Evolutionary conservation across 2,888 invertebrate species (phyloP).

Genomic region (Lysandra bellargus): DNA sequence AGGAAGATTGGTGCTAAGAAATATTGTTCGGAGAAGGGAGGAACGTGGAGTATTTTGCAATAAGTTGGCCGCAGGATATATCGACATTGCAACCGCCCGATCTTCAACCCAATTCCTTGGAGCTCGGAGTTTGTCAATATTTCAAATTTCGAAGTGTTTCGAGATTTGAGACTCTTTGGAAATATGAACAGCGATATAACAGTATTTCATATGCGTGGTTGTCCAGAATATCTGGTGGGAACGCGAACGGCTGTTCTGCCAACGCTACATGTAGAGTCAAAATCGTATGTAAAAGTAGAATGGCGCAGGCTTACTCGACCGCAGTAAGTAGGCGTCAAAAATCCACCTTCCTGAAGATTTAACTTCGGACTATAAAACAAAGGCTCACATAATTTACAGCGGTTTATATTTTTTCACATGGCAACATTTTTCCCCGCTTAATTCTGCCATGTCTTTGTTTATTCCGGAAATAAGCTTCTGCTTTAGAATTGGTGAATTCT

Average conservation of each 20-base stretch:
- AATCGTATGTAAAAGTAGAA: conserved; percentile 48
- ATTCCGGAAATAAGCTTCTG: conserved; percentile 4
- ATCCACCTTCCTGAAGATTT: conserved; percentile 38
- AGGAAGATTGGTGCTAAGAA: no score
- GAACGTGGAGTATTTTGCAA: no score
- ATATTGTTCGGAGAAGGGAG: no score
- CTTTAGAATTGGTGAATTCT: background rate
- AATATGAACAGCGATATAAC: no score
- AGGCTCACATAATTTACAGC: conserved; percentile 19
- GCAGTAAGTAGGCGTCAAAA: conserved; percentile 56
- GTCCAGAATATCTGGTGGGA: background rate
- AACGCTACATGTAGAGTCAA: conserved; percentile 43
- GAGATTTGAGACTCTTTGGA: no score
- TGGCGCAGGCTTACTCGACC: conserved; percentile 44
- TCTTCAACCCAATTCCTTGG: no score
- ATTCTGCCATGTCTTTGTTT: conserved; percentile 17
- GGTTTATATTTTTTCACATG: conserved; percentile 22
- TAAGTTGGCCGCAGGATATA: no score
- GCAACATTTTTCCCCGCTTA: conserved; percentile 14
- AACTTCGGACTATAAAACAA: conserved; percentile 34
- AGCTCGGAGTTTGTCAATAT: no score
- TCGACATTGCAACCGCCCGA: no score
- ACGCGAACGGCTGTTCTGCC: conserved; percentile 17
- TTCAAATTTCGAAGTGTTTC: no score
- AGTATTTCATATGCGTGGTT: background rate